These are phyloP conservation scores for Drosophila prosaltans DNA, from an alignment of 1,140 invertebrate species.

Conservation along the genomic window DNA sequence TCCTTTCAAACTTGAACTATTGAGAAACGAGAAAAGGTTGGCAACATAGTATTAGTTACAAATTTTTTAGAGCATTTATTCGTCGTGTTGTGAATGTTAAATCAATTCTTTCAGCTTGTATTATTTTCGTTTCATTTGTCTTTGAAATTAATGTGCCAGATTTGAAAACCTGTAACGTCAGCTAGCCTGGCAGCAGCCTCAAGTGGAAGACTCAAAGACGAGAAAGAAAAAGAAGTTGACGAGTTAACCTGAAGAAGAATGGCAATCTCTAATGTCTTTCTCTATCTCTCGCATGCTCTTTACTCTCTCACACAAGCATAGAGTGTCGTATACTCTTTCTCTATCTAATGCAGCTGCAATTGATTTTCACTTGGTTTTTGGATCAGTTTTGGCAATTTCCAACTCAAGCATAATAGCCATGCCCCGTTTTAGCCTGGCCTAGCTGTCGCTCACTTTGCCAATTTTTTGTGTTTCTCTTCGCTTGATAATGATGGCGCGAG, in stretches of 20 bases:
- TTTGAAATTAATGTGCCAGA: slow-evolving; percentile 78
- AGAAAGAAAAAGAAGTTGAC: slow-evolving; percentile 32
- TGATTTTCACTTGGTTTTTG: slow-evolving; percentile 71
- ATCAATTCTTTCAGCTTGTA: slow-evolving; percentile 44
- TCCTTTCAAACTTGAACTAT: too few species aligned
- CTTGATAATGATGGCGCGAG: slow-evolving; percentile 11
- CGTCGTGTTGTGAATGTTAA: slow-evolving; percentile 2
- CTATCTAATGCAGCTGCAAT: slow-evolving; percentile 46
- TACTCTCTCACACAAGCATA: slow-evolving; percentile 2
- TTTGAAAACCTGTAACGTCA: slow-evolving; percentile 75
- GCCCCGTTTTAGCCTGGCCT: slow-evolving; percentile 56
- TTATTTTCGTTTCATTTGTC: slow-evolving; percentile 76
- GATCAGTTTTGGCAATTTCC: slow-evolving; percentile 51
- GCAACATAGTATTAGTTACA: too few species aligned
- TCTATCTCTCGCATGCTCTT: background rate
- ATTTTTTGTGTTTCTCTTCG: slow-evolving; percentile 55
- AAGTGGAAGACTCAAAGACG: slow-evolving; percentile 13
- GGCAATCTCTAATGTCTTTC: slow-evolving; percentile 36
- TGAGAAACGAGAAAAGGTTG: too few species aligned
- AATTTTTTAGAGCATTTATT: slow-evolving; percentile 16
- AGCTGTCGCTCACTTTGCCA: slow-evolving; percentile 60
- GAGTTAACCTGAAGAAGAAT: slow-evolving; percentile 68
- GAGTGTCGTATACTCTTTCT: background rate
- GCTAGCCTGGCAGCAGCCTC: slow-evolving; percentile 33
- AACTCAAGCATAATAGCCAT: slow-evolving; percentile 41